Percentiles rank a stretch among this genome's conserved stretches.
Conservation (phyloP, 2,888 invertebrate genomes). For the Holacanthella duospinosa region DNA sequence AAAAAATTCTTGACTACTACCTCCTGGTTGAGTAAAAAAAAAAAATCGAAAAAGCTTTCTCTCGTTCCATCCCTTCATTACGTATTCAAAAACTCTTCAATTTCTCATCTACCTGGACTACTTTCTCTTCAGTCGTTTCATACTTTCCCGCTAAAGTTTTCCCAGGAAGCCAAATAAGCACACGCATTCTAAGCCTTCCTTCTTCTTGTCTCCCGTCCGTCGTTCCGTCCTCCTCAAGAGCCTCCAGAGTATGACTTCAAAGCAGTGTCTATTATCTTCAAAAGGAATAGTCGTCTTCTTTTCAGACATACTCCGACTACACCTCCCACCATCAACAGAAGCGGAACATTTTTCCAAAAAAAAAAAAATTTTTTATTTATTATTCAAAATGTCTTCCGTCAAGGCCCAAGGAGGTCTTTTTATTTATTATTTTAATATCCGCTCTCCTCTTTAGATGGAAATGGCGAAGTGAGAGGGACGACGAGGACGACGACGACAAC, state of each 20-base stretch:
- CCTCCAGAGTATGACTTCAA: neutral
- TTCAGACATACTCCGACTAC: too few species aligned
- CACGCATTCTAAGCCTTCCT: neutral
- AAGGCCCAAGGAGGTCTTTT: neutral
- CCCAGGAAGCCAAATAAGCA: neutral
- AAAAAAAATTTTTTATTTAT: too few species aligned
- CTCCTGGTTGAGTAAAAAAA: too few species aligned
- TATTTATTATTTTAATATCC: slow-evolving; percentile 1
- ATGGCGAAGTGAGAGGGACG: neutral
- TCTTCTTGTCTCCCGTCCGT: neutral
- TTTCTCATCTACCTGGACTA: neutral
- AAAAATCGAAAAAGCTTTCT: neutral
- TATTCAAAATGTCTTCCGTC: neutral
- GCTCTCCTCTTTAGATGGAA: neutral
- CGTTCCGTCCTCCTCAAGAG: neutral
- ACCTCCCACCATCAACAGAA: too few species aligned
- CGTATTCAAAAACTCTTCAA: slow-evolving; percentile 4
- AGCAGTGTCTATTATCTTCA: neutral
- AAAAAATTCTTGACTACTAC: too few species aligned
- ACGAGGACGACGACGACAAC: too few species aligned
- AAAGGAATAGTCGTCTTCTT: too few species aligned
- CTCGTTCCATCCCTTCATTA: slow-evolving; percentile 2
- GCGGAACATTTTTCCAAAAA: too few species aligned
- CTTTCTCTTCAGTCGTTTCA: neutral
- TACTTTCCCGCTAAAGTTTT: neutral